These are phyloP conservation scores for Hestina assimilis DNA, from an alignment of 1,140 invertebrate genomes.

Conservation along the genomic window DNA sequence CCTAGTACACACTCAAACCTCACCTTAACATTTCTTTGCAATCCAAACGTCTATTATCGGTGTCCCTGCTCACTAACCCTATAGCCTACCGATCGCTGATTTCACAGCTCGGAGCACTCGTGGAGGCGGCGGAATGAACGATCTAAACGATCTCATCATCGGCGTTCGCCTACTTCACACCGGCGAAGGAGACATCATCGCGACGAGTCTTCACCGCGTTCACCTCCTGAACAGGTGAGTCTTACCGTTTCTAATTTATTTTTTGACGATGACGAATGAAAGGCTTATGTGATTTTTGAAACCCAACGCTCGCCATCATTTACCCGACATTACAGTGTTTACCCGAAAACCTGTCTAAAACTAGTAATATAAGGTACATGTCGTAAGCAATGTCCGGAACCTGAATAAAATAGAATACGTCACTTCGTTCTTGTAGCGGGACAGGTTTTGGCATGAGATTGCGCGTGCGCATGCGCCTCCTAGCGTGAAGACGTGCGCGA, in stretches of 20 bases:
- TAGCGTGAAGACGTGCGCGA: conserved; percentile 73
- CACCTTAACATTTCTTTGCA: conserved; percentile 51
- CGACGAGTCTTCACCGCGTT: conserved; percentile 77
- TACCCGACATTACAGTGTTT: conserved; percentile 52
- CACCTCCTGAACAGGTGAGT: conserved; percentile 74
- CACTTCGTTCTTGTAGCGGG: conserved; percentile 56
- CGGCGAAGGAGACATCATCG: conserved; percentile 80
- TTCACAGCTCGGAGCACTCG: conserved; percentile 81
- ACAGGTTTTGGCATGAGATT: conserved; percentile 69
- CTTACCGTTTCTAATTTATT: conserved; percentile 48
- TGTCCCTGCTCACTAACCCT: conserved; percentile 64
- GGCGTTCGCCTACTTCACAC: conserved; percentile 79
- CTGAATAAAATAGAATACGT: conserved; percentile 65
- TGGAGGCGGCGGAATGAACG: conserved; percentile 81
- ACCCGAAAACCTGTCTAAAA: conserved; percentile 57
- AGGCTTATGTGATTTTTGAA: conserved; percentile 45
- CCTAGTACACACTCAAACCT: conserved; percentile 45
- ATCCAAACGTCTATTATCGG: conserved; percentile 32
- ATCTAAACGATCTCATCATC: conserved; percentile 81
- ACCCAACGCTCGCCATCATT: conserved; percentile 51
- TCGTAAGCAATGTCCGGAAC: conserved; percentile 59
- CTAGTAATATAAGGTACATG: conserved; percentile 28
- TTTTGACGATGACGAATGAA: conserved; percentile 52
- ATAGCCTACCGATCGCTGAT: conserved; percentile 69
- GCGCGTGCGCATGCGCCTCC: conserved; percentile 73